These are phyloP conservation scores for Centropus bengalensis DNA, from an alignment of 2,113 vertebrate species.

Conservation along the genomic window DNA sequence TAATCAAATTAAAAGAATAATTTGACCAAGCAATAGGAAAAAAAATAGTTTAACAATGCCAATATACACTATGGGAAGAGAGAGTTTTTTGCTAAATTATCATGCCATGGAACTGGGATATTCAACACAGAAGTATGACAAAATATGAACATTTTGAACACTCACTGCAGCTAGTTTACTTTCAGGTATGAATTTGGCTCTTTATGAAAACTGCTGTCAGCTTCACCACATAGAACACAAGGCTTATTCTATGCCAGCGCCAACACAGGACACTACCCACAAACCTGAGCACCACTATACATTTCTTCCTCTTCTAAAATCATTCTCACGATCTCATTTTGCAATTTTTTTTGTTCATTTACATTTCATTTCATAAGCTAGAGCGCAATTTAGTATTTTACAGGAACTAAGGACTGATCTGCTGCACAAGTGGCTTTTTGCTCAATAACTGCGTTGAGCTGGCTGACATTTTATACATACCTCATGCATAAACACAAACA, in stretches of 20 bases:
- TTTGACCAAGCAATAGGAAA: not conserved
- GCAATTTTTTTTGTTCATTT: not conserved
- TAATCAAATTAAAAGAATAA: not conserved
- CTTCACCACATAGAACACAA: not conserved
- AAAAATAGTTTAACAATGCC: not conserved
- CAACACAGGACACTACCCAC: not conserved
- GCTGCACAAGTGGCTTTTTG: not conserved
- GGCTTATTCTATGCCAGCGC: not conserved
- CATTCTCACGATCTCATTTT: not conserved
- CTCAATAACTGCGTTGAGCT: not conserved
- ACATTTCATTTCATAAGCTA: not conserved
- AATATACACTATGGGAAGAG: not conserved
- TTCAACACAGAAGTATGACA: not conserved
- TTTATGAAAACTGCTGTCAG: not conserved
- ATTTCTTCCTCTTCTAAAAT: not conserved
- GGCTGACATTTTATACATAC: not conserved
- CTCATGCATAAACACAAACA: not conserved
- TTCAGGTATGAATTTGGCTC: not conserved
- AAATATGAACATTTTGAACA: not conserved
- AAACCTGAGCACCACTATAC: not conserved
- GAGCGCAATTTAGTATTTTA: not conserved
- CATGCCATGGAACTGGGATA: not conserved
- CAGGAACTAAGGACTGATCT: not conserved
- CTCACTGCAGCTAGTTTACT: not conserved
- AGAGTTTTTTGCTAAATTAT: not conserved